phyloP scores from a whole-genome alignment of 2,888 invertebrate species.

The Torymus texanus region DNA sequence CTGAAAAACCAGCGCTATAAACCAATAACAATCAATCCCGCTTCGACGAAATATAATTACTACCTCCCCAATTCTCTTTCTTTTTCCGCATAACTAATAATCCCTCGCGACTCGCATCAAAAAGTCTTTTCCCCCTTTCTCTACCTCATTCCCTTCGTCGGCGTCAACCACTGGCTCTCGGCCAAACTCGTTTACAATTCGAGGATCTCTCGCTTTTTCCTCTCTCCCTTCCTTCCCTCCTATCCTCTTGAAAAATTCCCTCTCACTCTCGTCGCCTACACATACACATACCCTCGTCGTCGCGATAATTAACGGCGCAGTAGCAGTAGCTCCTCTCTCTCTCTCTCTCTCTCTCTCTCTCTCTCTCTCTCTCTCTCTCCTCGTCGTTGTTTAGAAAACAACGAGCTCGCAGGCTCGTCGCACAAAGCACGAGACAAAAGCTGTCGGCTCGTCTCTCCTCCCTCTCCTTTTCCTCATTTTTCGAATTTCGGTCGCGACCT shows the following conservation, averaged over 20 bases:
- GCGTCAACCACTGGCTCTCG: constrained; percentile 7
- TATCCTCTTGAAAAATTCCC: constrained; percentile 20
- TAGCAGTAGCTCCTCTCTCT: neutral
- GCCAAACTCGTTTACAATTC: constrained; percentile 36
- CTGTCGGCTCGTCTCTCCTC: constrained; percentile 8
- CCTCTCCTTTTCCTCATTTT: constrained; percentile 59
- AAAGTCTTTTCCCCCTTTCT: neutral
- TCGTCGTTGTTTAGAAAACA: constrained; percentile 19
- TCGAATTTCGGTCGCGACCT: constrained; percentile 66
- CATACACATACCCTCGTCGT: neutral
- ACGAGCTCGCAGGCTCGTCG: constrained; percentile 20
- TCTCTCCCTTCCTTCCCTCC: neutral
- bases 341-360: constrained; percentile 8
- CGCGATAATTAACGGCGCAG: constrained; percentile 29
- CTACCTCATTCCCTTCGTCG: neutral
- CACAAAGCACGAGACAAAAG: constrained; percentile 32
- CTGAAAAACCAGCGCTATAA: no score
- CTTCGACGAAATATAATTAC: no score
- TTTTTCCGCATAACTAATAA: constrained; percentile 32
- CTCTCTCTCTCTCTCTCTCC: neutral
- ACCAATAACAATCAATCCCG: no score
- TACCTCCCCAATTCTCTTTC: no score
- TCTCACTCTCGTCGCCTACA: no score
- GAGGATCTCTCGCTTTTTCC: neutral
- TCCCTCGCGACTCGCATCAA: neutral